These are phyloP conservation scores for Halcyon badia DNA, from an alignment of 2,797 vertebrate species.

Conservation along the genomic window DNA sequence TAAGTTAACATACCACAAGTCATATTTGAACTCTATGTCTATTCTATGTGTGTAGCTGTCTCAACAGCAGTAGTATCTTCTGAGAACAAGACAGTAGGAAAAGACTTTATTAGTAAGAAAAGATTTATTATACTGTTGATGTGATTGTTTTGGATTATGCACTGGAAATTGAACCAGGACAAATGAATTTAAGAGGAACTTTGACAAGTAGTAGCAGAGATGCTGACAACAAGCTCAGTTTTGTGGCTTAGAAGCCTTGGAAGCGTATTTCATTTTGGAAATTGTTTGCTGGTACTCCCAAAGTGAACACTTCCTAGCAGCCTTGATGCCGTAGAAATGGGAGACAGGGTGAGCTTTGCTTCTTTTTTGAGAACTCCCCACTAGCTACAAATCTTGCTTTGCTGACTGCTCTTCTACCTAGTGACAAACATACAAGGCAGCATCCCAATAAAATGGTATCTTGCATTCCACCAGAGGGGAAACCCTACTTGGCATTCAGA, in stretches of 20 bases:
- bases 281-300: accelerated
- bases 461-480: not conserved
- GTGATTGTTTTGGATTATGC: not conserved
- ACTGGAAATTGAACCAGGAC: not conserved
- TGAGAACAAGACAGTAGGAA: not conserved
- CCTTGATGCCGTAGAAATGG: not conserved
- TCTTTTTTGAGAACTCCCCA: not conserved
- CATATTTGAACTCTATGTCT: not conserved
- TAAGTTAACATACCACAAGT: not conserved
- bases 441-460: not conserved
- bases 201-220: not conserved
- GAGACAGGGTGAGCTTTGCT: not conserved
- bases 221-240: not conserved
- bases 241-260: not conserved
- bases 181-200: not conserved
- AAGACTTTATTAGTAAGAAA: not conserved
- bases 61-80: not conserved
- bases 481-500: not conserved
- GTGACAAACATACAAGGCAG: not conserved
- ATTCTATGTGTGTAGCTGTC: not conserved
- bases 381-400: not conserved
- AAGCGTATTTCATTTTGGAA: accelerated
- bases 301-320: not conserved
- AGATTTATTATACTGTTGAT: not conserved
- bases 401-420: not conserved